These are phyloP conservation scores for Drosophila kokeensis DNA, from an alignment of 2,888 invertebrate species.

Conservation along the genomic window DNA sequence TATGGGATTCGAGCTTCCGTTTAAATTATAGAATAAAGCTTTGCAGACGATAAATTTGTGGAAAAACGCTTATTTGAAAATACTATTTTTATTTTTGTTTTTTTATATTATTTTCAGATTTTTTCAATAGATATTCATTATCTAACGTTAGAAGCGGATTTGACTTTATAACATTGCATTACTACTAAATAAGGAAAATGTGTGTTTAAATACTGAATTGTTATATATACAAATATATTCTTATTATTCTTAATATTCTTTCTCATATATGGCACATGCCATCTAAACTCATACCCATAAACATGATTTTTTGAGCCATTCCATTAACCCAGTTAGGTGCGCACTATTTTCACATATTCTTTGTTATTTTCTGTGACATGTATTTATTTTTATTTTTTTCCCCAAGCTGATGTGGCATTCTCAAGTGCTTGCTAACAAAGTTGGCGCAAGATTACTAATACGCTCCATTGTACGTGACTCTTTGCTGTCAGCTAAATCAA, in stretches of 20 bases:
- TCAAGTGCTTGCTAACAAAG: constrained; percentile 72
- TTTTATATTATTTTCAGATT: neutral
- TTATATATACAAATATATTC: neutral
- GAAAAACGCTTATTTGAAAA: neutral
- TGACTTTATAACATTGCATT: neutral
- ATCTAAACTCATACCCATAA: neutral
- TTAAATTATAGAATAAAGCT: neutral
- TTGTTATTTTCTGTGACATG: constrained; percentile 9
- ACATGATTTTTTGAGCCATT: constrained; percentile 12
- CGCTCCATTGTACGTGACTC: constrained; percentile 77
- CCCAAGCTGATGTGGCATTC: constrained; percentile 45
- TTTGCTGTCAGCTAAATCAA: constrained; percentile 78
- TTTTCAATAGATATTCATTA: neutral
- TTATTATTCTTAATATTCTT: neutral
- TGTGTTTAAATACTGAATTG: neutral
- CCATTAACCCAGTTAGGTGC: constrained; percentile 49
- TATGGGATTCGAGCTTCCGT: neutral
- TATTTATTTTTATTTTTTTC: constrained; percentile 14
- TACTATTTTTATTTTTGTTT: neutral
- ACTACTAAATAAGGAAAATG: neutral
- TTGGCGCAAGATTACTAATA: constrained; percentile 75
- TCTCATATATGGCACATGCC: constrained; percentile 3
- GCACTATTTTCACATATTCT: constrained; percentile 21
- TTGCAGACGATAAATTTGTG: neutral
- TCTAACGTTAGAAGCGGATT: neutral